Evolutionary conservation across 2,113 vertebrate species (phyloP).

Genomic region (Aegithalos caudatus): DNA sequence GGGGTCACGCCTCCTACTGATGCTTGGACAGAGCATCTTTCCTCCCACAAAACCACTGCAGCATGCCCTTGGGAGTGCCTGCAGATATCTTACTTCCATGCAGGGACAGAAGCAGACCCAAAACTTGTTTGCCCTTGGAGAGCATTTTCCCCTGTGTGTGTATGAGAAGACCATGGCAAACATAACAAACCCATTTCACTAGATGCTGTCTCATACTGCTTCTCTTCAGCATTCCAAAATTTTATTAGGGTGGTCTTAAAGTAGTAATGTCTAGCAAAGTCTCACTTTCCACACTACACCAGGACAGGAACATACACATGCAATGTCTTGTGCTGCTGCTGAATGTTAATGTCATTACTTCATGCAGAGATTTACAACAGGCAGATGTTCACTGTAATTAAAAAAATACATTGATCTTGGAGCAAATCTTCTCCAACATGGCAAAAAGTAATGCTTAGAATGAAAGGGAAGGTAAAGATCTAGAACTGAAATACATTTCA

Average conservation of each 20-base stretch:
- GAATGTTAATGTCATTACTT: not conserved
- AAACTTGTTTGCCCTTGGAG: not conserved
- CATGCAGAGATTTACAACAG: not conserved
- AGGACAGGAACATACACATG: fast-evolving
- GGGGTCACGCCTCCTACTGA: not conserved
- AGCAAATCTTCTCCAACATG: not conserved
- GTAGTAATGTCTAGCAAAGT: not conserved
- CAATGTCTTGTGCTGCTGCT: not conserved
- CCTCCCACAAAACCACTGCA: not conserved
- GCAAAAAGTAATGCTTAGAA: not conserved
- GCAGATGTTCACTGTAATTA: not conserved
- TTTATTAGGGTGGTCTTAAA: not conserved
- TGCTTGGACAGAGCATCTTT: not conserved
- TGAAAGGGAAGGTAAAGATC: not conserved
- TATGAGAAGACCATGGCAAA: not conserved
- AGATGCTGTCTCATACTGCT: not conserved
- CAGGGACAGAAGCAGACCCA: not conserved
- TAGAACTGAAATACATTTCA: not conserved
- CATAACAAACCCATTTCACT: fast-evolving
- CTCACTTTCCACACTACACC: not conserved
- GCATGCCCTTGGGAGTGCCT: not conserved
- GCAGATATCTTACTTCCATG: not conserved
- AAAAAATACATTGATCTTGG: not conserved
- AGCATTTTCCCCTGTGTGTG: not conserved
- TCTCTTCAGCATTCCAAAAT: not conserved